Conservation (phyloP, 2,113 vertebrate species). For the Piprites chloris region DNA sequence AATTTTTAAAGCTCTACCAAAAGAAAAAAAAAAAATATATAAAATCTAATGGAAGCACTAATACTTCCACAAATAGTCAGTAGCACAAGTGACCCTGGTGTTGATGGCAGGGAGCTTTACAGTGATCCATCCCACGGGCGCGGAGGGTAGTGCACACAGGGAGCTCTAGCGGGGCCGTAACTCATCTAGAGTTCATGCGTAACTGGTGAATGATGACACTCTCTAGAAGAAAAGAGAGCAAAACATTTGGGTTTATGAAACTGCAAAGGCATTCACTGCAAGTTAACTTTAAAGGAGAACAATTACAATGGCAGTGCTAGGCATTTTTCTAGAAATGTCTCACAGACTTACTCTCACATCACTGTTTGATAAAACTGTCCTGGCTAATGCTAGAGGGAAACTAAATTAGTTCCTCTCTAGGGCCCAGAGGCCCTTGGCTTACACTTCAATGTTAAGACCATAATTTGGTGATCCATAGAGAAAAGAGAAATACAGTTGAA, state of each 20-base stretch:
- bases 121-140: conserved; percentile 52
- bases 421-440: background rate
- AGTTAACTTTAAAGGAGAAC: background rate
- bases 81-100: conserved; percentile 69
- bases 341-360: background rate
- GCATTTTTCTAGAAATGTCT: background rate
- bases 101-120: conserved; percentile 33
- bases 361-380: background rate
- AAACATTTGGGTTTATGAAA: conserved; percentile 15
- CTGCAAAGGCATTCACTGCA: background rate
- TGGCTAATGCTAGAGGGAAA: background rate
- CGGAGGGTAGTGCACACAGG: conserved; percentile 49
- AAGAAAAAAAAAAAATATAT: background rate
- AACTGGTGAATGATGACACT: conserved; percentile 86
- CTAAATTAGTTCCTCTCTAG: background rate
- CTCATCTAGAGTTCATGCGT: conserved; percentile 81
- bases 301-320: background rate
- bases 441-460: background rate
- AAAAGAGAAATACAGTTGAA: background rate
- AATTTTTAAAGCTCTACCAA: conserved; percentile 43
- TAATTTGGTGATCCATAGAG: background rate
- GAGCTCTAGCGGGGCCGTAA: background rate
- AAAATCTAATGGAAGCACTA: conserved; percentile 57
- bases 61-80: conserved; percentile 71
- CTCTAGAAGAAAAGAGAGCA: conserved; percentile 77